Conservation (phyloP, 2,113 vertebrate species). For the Myotis lucifugus region DNA sequence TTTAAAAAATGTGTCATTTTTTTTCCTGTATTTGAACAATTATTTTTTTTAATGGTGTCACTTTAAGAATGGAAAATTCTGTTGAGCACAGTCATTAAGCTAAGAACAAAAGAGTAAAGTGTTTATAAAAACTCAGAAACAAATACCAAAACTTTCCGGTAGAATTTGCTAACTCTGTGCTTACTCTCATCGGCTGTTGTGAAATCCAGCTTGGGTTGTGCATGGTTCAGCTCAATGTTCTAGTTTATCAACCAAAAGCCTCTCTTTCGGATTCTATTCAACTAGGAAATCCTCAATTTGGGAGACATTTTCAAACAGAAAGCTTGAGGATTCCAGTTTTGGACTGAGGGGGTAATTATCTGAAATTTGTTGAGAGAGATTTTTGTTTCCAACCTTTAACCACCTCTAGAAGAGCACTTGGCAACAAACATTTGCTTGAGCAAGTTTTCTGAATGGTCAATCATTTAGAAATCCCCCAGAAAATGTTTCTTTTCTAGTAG, state of each 20-base stretch:
- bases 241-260: background rate
- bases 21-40: constrained; percentile 23
- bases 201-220: background rate
- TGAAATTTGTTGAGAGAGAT: constrained; percentile 7
- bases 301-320: background rate
- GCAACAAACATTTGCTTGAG: background rate
- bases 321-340: background rate
- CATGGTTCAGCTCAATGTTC: background rate
- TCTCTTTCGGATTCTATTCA: constrained; percentile 41
- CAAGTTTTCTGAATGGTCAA: background rate
- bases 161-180: constrained; percentile 23
- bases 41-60: background rate
- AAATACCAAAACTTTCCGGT: constrained; percentile 43
- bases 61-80: constrained; percentile 17
- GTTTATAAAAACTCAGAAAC: constrained; percentile 60
- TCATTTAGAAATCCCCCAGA: background rate
- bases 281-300: background rate
- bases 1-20: background rate
- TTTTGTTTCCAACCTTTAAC: constrained; percentile 26
- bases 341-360: background rate
- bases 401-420: background rate
- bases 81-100: background rate
- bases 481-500: background rate
- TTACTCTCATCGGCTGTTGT: background rate
- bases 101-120: background rate